Percentiles rank a stretch among this genome's conserved stretches.
Evolutionary conservation across 2,797 vertebrate genomes (phyloP).

Genomic region (Acanthis flammea): DNA sequence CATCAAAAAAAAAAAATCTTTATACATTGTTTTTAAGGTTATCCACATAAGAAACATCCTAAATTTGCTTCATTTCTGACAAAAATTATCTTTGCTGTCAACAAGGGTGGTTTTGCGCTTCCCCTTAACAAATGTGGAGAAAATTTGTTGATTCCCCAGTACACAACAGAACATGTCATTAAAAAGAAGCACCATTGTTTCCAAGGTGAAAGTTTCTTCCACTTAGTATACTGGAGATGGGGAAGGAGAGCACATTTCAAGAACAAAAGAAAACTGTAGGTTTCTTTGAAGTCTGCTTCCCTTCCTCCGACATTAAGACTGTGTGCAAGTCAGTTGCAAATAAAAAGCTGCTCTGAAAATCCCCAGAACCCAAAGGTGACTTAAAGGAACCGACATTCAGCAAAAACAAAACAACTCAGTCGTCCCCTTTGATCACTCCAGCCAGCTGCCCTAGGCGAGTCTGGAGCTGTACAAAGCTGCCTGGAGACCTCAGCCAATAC

Average conservation of each 20-base stretch:
- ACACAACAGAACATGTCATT: neutral
- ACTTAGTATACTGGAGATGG: neutral
- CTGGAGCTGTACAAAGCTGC: neutral
- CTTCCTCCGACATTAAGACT: neutral
- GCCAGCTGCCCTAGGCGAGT: slow-evolving; percentile 17
- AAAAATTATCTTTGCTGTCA: slow-evolving; percentile 46
- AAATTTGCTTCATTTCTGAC: slow-evolving; percentile 38
- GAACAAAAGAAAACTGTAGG: neutral
- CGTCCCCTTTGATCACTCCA: neutral
- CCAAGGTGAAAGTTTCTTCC: neutral
- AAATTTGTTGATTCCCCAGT: neutral
- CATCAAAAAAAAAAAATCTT: neutral
- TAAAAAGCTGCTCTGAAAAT: slow-evolving; percentile 8
- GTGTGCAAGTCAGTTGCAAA: neutral
- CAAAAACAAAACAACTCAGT: neutral
- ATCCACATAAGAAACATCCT: neutral
- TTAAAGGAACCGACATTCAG: slow-evolving; percentile 19
- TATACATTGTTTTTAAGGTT: neutral
- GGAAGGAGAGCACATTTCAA: neutral
- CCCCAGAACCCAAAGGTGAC: slow-evolving; percentile 17
- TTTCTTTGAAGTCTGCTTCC: neutral
- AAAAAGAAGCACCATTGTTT: neutral
- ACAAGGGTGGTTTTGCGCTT: neutral
- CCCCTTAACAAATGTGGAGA: neutral
- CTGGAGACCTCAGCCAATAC: slow-evolving; percentile 31